Base-by-base conservation (phyloP, 2,888 invertebrate species). In the Xylophagus ater region DNA sequence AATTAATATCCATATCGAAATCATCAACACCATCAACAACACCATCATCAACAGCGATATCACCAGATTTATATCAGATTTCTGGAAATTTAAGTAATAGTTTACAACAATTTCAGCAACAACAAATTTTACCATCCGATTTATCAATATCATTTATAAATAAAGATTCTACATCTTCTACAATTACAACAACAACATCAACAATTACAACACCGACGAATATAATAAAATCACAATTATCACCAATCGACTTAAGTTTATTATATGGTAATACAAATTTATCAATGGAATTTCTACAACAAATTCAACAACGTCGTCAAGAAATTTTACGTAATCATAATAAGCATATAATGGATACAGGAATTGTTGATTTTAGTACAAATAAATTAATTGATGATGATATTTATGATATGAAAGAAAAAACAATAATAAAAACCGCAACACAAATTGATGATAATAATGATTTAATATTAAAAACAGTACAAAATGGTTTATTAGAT, bases 251-350 rank as follows among this genome's bases (percentile, higher is more conserved):
- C 15, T 20, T 36, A 21, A 36, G 32, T 21, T 6, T 35, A 6
- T 31, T 41, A 9, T 36, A 32, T 19, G 25, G 30, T 15, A 35
- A 31, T 5, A 10, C 31, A 10, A 19, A 31, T 13, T 13, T 26
- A 8, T 26, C 26, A 13, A 12, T 26, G 9, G 13, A 18, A 9
- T 10, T 45, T 13, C 15, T 46, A 4, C 47, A 48, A 13, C 42
- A 45, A 37, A 42, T 49, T 23, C 41, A 47, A 25, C 43, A 48
- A 10, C 23, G 41, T 17, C 47, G 44, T 10, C 41, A 44, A 15
- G 28, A 19, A 20, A 20, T 31, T 5, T 19, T 23, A 3, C 26
- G 10, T n/a, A n/a, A n/a, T n/a, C n/a, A n/a, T n/a, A n/a, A n/a
- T n/a, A n/a, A n/a, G n/a, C n/a, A n/a, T n/a, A n/a, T n/a, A n/a